Percentiles rank a stretch among this genome's conserved stretches.
These are phyloP conservation scores for Drosophila parabipectinata DNA, from an alignment of 1,140 invertebrate genomes.

Conservation along the genomic window DNA sequence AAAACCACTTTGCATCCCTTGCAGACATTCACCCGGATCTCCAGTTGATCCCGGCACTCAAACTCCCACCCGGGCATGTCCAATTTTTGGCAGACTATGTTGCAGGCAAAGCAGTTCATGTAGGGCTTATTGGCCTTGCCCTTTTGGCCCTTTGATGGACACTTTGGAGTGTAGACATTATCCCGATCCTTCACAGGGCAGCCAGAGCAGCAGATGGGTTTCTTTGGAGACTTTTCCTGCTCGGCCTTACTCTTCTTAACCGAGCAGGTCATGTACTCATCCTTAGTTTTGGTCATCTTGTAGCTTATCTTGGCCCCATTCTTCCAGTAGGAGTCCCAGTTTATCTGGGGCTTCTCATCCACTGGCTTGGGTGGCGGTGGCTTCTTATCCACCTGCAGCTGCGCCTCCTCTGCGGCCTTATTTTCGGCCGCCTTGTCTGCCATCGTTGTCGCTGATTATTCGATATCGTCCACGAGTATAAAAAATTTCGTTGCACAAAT, in stretches of 20 bases:
- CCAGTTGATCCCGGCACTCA: constrained; percentile 20
- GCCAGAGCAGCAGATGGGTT: constrained; percentile 47
- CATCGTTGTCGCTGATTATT: not conserved
- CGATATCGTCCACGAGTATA: constrained; percentile 6
- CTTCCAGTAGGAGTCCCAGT: constrained; percentile 32
- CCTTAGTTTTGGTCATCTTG: constrained; percentile 12
- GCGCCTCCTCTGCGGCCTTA: not conserved
- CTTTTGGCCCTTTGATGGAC: constrained; percentile 46
- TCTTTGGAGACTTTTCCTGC: constrained; percentile 21
- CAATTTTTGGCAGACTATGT: constrained; percentile 51
- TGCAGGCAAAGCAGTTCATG: constrained; percentile 34
- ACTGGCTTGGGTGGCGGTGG: not conserved
- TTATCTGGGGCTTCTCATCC: constrained; percentile 9
- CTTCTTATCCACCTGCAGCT: constrained; percentile 1
- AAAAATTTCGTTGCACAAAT: constrained; percentile 34
- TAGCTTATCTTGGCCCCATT: constrained; percentile 42
- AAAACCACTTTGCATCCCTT: constrained; percentile 38
- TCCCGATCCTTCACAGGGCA: constrained; percentile 20
- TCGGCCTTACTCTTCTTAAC: constrained; percentile 11
- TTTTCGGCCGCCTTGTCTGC: not conserved
- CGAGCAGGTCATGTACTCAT: constrained; percentile 55
- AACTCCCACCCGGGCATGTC: constrained; percentile 63
- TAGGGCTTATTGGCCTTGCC: constrained; percentile 14
- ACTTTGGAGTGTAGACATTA: not conserved
- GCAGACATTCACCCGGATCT: constrained; percentile 35